Evolutionary conservation across 2,888 invertebrate genomes (phyloP), one percentile per base, ranked within the genome.

Genomic region (Orthonevra nobilis): DNA sequence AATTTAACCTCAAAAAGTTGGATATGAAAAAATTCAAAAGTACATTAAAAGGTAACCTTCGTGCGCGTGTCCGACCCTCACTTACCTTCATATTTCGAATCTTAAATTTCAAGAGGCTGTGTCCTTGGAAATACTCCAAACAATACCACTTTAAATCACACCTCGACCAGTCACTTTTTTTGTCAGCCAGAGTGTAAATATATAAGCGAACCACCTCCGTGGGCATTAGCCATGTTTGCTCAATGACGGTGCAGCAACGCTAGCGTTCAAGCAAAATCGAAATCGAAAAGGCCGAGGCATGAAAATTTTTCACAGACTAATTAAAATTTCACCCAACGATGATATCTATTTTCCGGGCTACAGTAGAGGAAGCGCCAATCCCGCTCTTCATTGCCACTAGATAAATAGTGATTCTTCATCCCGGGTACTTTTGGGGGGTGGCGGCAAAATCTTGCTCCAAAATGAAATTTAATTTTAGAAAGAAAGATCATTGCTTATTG

Each of bases 391-490:
- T n/a, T n/a, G n/a, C n/a, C n/a, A n/a, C n/a, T n/a, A n/a, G n/a
- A n/a, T n/a, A n/a, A n/a, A n/a, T n/a, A n/a, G n/a, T n/a, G n/a
- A n/a, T n/a, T n/a, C n/a, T n/a, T 4, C 12, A 12, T 23, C 12
- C 1, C n/a, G n/a, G 10, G 17, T 4, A 10, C 44, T 38, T 60
- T 20, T 63, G 30, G 61, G 20, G n/a, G n/a, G n/a, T n/a, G n/a
- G 34, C 3, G 20, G 7, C 6, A n/a, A n/a, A 60, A 10, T 42
- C 32, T n/a, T 58, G 44, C 50, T 23, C 54, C 52, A 52, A 72
- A 72, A 72, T 66, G 52, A 54, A 72, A 79, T 79, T 72, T 79
- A 79, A 79, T 79, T 79, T 79, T 60, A 79, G 77, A 66, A 72
- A 79, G 77, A 66, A 72, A 72, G 44, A 66, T 66, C 54, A 30